phyloP scores from a whole-genome alignment of 2,888 invertebrate species.

The Chirona hameri region DNA sequence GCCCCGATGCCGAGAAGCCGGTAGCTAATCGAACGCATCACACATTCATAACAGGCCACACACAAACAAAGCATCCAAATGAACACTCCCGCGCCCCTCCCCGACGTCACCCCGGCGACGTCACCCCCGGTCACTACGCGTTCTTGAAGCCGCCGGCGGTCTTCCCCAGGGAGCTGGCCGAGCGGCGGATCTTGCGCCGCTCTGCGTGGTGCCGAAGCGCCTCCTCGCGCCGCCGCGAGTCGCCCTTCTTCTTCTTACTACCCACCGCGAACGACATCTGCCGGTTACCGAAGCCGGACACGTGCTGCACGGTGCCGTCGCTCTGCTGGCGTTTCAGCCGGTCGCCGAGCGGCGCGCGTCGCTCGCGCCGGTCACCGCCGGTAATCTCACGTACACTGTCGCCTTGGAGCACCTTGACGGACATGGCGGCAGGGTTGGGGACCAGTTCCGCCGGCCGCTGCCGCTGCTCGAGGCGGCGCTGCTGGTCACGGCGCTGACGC shows the following conservation, averaged over 20 bases:
- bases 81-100: not conserved
- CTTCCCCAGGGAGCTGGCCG: slow-evolving; percentile 42
- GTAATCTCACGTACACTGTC: slow-evolving; percentile 25
- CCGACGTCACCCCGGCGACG: not conserved
- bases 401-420: not conserved
- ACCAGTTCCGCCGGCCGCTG: not conserved
- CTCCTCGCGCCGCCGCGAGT: not conserved
- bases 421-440: not conserved
- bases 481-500: slow-evolving; percentile 12
- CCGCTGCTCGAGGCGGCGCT: not conserved
- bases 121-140: not conserved
- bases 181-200: slow-evolving; percentile 46
- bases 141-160: not conserved
- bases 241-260: not conserved
- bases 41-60: too few species aligned
- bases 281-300: slow-evolving; percentile 22
- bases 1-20: too few species aligned
- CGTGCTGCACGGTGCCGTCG: slow-evolving; percentile 5
- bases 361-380: not conserved
- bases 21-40: too few species aligned
- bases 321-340: not conserved
- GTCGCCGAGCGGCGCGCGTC: not conserved
- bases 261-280: slow-evolving; percentile 22
- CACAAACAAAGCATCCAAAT: too few species aligned
- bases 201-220: slow-evolving; percentile 45